phyloP scores from a whole-genome alignment of 2,797 vertebrate species.

The Rhinichthys osculus region DNA sequence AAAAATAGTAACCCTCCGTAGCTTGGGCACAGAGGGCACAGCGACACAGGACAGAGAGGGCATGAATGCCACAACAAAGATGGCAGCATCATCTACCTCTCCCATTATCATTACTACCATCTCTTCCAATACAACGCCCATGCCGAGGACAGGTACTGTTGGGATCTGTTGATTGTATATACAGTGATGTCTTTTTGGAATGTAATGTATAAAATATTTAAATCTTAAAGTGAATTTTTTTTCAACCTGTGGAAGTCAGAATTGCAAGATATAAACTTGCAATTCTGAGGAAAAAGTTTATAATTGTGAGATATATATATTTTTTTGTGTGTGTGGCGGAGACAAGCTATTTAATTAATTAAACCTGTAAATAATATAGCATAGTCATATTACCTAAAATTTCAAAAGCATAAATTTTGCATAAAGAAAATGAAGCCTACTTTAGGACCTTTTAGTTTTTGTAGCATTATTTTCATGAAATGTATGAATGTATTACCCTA shows the following conservation, averaged over 20 bases:
- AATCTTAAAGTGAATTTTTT: too few relatives aligned
- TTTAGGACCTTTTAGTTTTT: background rate
- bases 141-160: background rate
- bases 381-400: background rate
- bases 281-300: background rate
- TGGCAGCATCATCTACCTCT: background rate
- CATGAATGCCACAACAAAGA: background rate
- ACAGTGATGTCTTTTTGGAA: background rate
- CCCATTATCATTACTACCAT: background rate
- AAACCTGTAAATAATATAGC: background rate
- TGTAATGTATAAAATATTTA: background rate
- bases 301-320: too few relatives aligned
- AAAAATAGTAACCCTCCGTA: background rate
- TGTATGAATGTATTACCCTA: background rate
- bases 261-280: background rate
- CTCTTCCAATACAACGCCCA: background rate
- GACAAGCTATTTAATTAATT: background rate
- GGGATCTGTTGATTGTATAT: background rate
- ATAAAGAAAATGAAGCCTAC: background rate
- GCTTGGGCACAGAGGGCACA: slow-evolving; percentile 34
- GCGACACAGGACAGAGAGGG: slow-evolving; percentile 20
- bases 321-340: background rate
- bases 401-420: background rate
- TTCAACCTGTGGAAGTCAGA: too few relatives aligned
- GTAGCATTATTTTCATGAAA: background rate